phyloP scores from a whole-genome alignment of 2,797 vertebrate species.

The Cossypha niveicapilla region DNA sequence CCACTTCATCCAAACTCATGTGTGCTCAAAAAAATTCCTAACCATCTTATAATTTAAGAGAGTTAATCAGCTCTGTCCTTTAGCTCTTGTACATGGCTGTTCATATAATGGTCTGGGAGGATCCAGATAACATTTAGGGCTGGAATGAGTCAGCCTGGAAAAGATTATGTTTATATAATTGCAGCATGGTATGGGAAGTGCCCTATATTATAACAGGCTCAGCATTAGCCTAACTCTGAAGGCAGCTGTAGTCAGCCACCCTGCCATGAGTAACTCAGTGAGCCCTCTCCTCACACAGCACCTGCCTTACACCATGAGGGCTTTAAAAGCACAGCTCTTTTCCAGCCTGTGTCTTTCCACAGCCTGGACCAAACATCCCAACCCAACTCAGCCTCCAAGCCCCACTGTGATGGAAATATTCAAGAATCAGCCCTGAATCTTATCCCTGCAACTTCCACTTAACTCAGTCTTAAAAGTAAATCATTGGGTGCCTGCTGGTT shows the following conservation, averaged over 20 bases:
- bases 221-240: slow-evolving; percentile 15
- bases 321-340: neutral
- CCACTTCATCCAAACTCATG: neutral
- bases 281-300: neutral
- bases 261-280: slow-evolving; percentile 20
- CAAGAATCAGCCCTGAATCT: neutral
- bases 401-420: neutral
- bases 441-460: neutral
- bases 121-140: slow-evolving; percentile 54
- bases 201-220: neutral
- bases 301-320: neutral
- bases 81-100: neutral
- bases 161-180: slow-evolving; percentile 38
- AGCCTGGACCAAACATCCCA: neutral
- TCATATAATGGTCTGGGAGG: slow-evolving; percentile 36
- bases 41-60: neutral
- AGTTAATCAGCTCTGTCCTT: neutral
- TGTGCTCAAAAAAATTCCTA: neutral
- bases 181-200: slow-evolving; percentile 31
- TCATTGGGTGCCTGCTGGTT: neutral
- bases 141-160: slow-evolving; percentile 46
- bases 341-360: neutral
- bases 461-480: neutral
- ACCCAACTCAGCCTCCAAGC: neutral
- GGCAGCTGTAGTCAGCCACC: slow-evolving; percentile 29